Base-by-base conservation (phyloP, 2,113 vertebrate genomes). In the Indri indri region DNA sequence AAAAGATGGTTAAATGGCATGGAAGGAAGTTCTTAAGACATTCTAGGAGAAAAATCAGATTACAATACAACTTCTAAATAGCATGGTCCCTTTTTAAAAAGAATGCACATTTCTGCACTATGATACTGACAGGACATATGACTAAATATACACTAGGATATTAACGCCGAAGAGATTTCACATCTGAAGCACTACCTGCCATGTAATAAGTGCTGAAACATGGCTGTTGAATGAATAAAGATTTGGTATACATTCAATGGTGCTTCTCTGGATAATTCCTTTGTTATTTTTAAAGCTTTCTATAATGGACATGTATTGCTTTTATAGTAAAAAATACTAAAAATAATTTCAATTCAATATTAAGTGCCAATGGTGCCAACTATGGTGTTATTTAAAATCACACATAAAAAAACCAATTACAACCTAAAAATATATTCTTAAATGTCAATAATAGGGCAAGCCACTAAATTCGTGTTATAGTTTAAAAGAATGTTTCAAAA, bases 291-390 rank as follows among this genome's bases (percentile, higher is more conserved):
- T 91, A 70, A 96, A 90, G 66, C 8, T 82, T 93, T 89, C 65
- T 77, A 88, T 6, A 70, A 37, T 79, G 30, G 68, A 65, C 8
- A 40, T 52, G n/a, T 65, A 89, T 37, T 82, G 70, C 20, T 91
- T 94, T 95, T 92, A 74, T 32, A 83, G 80, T 42, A 83, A 77
- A 93, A 96, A 86, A 80, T 40, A 86, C 79, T 76, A 88, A 93
- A 90, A 83, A 23, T 18, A 83, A 92, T 90, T 80, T 92, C 57
- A 86, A 37, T 86, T 81, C 42, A 73, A 34, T 86, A 81, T 65
- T 77, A 94, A 94, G 30, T 89, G 54, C 8, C 30, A 80, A 42
- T 54, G 12, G 66, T 81, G 6, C 84, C 65, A 95, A 82, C 82
- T 74, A 34, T 37, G 4, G 3, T 52, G 6, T 74, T 96, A 22